Conservation (phyloP, 2,797 vertebrate species). For the Lepilemur ruficaudatus region DNA sequence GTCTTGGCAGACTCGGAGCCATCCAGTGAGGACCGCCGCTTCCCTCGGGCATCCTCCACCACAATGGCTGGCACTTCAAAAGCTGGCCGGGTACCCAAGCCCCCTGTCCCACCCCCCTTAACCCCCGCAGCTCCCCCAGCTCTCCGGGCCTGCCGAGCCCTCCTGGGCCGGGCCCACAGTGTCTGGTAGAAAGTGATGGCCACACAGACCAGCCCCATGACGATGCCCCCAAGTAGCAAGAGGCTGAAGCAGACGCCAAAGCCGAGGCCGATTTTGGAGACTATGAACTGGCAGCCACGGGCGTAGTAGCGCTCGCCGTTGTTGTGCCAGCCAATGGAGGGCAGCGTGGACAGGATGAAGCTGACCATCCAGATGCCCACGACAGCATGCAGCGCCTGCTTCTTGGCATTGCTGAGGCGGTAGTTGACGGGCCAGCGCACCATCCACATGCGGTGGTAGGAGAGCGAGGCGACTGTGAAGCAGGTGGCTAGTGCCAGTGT, state of each 20-base stretch:
- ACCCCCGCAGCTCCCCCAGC: not conserved
- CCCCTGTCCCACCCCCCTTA: conserved; percentile 70
- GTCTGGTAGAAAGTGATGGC: conserved; percentile 90
- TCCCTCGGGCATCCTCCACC: conserved; percentile 88
- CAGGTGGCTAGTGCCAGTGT: conserved; percentile 88
- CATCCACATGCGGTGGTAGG: conserved; percentile 92
- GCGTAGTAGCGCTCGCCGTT: conserved; percentile 88
- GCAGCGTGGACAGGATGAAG: conserved; percentile 89
- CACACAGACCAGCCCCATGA: conserved; percentile 88
- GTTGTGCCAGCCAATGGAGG: conserved; percentile 90
- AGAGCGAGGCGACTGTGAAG: conserved; percentile 88
- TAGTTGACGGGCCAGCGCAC: conserved; percentile 90
- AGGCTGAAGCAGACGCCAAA: conserved; percentile 89
- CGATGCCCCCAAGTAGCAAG: conserved; percentile 86
- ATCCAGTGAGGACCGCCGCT: conserved; percentile 88
- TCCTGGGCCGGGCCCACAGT: conserved; percentile 85
- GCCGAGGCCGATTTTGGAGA: conserved; percentile 89
- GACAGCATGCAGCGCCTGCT: conserved; percentile 88
- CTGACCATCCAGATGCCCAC: conserved; percentile 90
- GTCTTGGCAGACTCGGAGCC: conserved; percentile 89
- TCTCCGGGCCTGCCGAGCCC: conserved; percentile 80
- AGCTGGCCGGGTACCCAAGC: conserved; percentile 81
- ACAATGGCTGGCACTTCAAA: conserved; percentile 89
- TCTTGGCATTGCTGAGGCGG: conserved; percentile 88
- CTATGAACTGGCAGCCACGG: conserved; percentile 89